phyloP scores from a whole-genome alignment of 2,113 vertebrate species.

The Forbesichthys agassizii region DNA sequence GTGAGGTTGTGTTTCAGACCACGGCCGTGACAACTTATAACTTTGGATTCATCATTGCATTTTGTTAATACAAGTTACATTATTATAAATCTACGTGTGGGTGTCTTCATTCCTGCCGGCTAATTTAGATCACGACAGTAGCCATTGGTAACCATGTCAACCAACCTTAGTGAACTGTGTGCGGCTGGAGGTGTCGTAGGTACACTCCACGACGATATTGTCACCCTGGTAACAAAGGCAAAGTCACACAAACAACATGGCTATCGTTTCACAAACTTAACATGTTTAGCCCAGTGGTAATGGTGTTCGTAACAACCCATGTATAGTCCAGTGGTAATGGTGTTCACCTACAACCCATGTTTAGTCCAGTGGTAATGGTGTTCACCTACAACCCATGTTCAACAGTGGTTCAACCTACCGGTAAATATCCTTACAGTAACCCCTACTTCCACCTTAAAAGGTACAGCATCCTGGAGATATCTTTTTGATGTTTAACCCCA shows the following conservation, averaged over 20 bases:
- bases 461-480: background rate
- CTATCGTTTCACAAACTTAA: background rate
- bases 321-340: too few relatives aligned
- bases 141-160: background rate
- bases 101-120: too few relatives aligned
- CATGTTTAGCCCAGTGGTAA: background rate
- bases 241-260: background rate
- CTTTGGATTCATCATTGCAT: too few relatives aligned
- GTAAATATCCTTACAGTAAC: too few relatives aligned
- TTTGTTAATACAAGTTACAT: too few relatives aligned
- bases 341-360: too few relatives aligned
- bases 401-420: background rate
- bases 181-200: constrained; percentile 63
- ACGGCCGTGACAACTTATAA: too few relatives aligned
- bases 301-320: background rate
- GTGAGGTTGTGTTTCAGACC: too few relatives aligned
- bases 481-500: too few relatives aligned
- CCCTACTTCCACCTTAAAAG: background rate
- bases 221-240: constrained; percentile 57
- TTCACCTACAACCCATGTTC: background rate
- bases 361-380: too few relatives aligned
- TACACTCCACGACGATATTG: constrained; percentile 72
- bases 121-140: too few relatives aligned
- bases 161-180: constrained; percentile 46
- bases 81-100: too few relatives aligned